phyloP scores from a whole-genome alignment of 2,113 vertebrate species.

The Xiphophorus hellerii region DNA sequence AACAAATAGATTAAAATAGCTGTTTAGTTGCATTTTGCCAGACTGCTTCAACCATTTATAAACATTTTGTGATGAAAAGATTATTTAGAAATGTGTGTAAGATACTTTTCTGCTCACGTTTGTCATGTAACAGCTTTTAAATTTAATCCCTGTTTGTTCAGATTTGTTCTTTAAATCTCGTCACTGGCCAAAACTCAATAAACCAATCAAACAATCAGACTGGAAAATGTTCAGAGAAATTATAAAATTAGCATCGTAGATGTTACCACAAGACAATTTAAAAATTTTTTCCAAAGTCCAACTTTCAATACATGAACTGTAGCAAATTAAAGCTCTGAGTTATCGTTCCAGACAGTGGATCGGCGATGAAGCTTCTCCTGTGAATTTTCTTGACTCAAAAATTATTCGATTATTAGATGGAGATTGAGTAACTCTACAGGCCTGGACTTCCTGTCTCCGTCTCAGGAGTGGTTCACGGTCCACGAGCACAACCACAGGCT shows the following conservation, averaged over 20 bases:
- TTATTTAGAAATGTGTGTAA: background rate
- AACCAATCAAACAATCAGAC: background rate
- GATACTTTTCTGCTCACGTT: background rate
- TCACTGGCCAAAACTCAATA: background rate
- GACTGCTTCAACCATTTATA: background rate
- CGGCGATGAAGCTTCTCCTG: too few species aligned
- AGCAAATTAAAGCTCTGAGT: too few species aligned
- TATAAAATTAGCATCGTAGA: background rate
- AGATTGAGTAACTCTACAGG: constrained; percentile 5
- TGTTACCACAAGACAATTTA: background rate
- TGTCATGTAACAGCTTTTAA: background rate
- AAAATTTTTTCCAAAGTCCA: too few species aligned
- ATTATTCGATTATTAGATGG: constrained; percentile 1
- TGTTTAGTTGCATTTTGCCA: too few species aligned
- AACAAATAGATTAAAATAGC: too few species aligned
- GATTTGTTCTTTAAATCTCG: background rate
- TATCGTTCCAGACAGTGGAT: too few species aligned
- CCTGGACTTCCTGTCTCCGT: constrained; percentile 10
- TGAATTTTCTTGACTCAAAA: background rate
- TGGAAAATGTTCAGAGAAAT: background rate
- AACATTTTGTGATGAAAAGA: background rate
- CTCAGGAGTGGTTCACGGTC: constrained; percentile 91
- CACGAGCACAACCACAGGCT: constrained; percentile 87
- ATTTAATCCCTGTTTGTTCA: background rate
- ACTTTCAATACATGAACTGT: too few species aligned